phyloP scores from a whole-genome alignment of 2,888 invertebrate genomes.

The Dryocosmus kuriphilus region DNA sequence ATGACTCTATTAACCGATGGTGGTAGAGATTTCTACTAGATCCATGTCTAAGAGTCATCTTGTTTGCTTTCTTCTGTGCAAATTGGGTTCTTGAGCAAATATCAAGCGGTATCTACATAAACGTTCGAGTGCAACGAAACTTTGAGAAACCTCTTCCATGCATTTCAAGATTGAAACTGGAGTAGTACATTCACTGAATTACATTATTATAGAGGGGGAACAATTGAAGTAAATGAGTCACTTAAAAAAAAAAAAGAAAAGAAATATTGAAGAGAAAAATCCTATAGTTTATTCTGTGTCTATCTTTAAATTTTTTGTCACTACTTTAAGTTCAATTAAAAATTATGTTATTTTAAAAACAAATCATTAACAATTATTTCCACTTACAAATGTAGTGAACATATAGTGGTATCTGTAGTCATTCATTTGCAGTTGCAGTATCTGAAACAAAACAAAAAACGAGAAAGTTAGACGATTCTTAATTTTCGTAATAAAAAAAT shows the following conservation, averaged over 20 bases:
- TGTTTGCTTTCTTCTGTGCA: conserved; percentile 10
- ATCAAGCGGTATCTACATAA: neutral
- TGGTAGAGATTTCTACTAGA: conserved; percentile 2
- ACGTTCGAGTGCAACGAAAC: neutral
- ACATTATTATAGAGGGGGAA: neutral
- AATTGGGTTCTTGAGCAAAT: conserved; percentile 19
- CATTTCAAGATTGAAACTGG: neutral
- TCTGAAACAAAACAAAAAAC: conserved; percentile 81
- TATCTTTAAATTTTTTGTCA: no score
- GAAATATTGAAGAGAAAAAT: no score
- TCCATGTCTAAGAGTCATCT: neutral
- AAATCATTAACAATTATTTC: conserved; percentile 18
- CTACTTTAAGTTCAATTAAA: no score
- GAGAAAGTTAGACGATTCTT: conserved; percentile 5
- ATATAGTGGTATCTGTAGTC: conserved; percentile 96
- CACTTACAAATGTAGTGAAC: conserved; percentile 96
- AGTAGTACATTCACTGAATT: neutral
- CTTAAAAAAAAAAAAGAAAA: no score
- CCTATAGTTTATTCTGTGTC: no score
- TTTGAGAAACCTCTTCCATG: neutral
- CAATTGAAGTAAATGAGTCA: neutral
- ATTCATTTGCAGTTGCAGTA: conserved; percentile 96
- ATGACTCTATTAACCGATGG: neutral
- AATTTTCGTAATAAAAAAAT: no score
- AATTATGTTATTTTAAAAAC: no score